phyloP scores from a whole-genome alignment of 2,888 invertebrate genomes.

The Bombylius major region DNA sequence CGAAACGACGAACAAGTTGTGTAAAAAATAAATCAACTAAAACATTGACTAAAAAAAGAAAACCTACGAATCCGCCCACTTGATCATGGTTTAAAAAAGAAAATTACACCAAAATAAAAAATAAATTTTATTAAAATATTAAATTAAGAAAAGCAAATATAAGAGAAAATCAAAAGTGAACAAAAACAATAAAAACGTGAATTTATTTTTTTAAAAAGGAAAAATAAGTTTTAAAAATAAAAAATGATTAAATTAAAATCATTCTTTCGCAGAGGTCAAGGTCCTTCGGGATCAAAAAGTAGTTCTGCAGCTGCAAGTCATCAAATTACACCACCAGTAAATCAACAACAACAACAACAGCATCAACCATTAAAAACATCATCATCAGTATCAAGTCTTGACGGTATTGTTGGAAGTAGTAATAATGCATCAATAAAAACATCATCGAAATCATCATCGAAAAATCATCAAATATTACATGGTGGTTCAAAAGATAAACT shows the following conservation, averaged over 20 bases:
- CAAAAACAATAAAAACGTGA: neutral
- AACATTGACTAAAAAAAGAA: neutral
- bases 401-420: slow-evolving; percentile 39
- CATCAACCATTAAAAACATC: slow-evolving; percentile 40
- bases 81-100: neutral
- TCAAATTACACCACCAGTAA: slow-evolving; percentile 17
- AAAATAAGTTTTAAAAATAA: slow-evolving; percentile 12
- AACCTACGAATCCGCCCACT: neutral
- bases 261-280: slow-evolving; percentile 78
- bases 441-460: slow-evolving; percentile 33
- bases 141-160: too few relatives aligned
- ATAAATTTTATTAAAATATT: too few relatives aligned
- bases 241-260: slow-evolving; percentile 88
- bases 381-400: slow-evolving; percentile 52
- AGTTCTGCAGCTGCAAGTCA: slow-evolving; percentile 4
- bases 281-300: slow-evolving; percentile 34
- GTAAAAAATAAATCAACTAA: neutral
- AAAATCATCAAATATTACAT: slow-evolving; percentile 2
- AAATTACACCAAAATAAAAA: too few relatives aligned
- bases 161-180: too few relatives aligned
- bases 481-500: slow-evolving; percentile 35
- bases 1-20: too few relatives aligned
- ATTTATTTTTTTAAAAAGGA: neutral
- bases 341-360: slow-evolving; percentile 2
- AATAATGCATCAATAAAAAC: slow-evolving; percentile 14